Evolutionary conservation across 1,140 invertebrate genomes (phyloP), one percentile per base, ranked within the genome.

Genomic region (Orchestia grillus): DNA sequence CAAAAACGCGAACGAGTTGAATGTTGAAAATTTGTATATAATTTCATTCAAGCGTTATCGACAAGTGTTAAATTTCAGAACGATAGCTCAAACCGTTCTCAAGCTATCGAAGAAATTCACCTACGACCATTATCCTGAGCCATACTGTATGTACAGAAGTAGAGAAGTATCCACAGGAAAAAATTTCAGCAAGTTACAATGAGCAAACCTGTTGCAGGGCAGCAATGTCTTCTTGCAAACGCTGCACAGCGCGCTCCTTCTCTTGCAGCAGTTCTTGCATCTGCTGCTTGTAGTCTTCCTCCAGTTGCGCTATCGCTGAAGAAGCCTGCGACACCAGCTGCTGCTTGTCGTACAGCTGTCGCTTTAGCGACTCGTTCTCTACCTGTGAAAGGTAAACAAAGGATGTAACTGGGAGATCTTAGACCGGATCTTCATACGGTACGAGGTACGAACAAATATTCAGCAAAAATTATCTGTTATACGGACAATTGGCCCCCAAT

Each of bases 311-410:
- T 96, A 99, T 98, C 0, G 98, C 98, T 97, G 98, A 98, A 1
- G 98, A 98, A 8, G 99, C 99, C 97, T 99, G 98, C 96, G 98
- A 98, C 40, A 99, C 97, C 91, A 99, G 97, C 97, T 98, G 98
- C 97, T 99, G 98, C 97, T 99, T 99, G 97, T 99, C 98, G 45
- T 98, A 97, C 1, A 99, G 97, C 96, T 99, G 98, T 97, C 98
- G 98, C 96, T 98, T 98, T 88, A 99, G 97, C 97, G 98, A 98
- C 97, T 99, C 98, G 36, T 98, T 98, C 97, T 99, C 98, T 4
- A 98, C 98, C 98, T 98, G 94, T 40, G 36, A 42, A 28, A 3
- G 28, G 62, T 53, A 77, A 77, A 77, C 62, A 8, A 77, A 77
- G 36, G 62, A 1, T 15, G 1, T 19, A 77, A 28, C 15, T 45